A percentile compares a stretch with the other conserved stretches of the same genome.
Evolutionary conservation across 2,113 vertebrate species (phyloP).

Genomic region (Nycticebus coucang): DNA sequence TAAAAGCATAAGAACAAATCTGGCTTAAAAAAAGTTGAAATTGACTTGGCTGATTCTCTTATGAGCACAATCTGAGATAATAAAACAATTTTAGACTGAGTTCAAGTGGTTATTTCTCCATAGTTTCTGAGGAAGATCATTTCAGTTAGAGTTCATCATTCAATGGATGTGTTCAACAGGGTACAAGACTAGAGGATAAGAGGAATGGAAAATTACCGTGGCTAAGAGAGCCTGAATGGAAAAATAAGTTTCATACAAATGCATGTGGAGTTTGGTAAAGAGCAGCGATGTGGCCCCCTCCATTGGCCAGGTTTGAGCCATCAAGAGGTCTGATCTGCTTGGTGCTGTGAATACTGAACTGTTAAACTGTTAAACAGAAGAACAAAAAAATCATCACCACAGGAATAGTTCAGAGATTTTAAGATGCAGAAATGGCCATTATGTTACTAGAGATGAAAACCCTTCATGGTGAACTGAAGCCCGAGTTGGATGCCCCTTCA

Average conservation of each 20-base stretch:
- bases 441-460: conserved; percentile 8
- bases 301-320: not conserved
- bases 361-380: conserved; percentile 19
- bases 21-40: conserved; percentile 52
- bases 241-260: conserved; percentile 22
- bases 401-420: conserved; percentile 48
- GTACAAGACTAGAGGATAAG: not conserved
- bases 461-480: not conserved
- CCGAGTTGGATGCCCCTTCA: not conserved
- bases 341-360: not conserved
- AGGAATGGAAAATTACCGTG: conserved; percentile 51
- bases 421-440: conserved; percentile 25
- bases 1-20: conserved; percentile 65
- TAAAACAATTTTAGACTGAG: conserved; percentile 53
- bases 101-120: conserved; percentile 69
- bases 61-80: conserved; percentile 60
- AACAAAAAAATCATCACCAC: not conserved
- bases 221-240: not conserved
- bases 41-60: conserved; percentile 51
- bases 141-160: conserved; percentile 51
- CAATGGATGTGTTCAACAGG: not conserved
- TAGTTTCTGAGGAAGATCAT: conserved; percentile 70
- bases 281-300: conserved; percentile 30
- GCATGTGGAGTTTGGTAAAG: not conserved
- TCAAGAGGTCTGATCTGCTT: not conserved